phyloP scores from a whole-genome alignment of 2,797 vertebrate species.

The Chaunax sp. region DNA sequence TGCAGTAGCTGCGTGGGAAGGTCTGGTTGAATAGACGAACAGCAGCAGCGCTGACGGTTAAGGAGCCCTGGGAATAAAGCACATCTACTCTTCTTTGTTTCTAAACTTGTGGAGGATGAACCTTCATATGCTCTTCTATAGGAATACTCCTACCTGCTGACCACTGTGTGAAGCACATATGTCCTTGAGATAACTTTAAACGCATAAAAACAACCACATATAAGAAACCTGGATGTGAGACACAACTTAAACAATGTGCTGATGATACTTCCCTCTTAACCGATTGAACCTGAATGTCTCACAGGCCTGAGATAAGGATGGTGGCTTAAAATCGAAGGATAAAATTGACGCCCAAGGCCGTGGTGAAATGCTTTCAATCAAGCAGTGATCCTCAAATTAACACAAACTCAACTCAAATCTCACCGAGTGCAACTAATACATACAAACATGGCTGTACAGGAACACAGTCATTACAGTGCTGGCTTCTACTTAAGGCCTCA shows the following conservation, averaged over 20 bases:
- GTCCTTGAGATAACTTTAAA: constrained; percentile 1
- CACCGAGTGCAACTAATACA: constrained; percentile 52
- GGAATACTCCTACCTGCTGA: constrained; percentile 33
- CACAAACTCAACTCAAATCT: constrained; percentile 16
- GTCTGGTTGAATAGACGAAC: constrained; percentile 4
- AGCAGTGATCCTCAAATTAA: constrained; percentile 28
- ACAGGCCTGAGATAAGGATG: constrained; percentile 27
- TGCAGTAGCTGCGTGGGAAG: constrained; percentile 50
- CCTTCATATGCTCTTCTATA: neutral
- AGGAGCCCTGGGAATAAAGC: constrained; percentile 37
- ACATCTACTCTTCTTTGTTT: neutral
- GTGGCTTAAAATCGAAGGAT: neutral
- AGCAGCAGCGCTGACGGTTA: constrained; percentile 7
- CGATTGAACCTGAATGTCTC: constrained; percentile 31
- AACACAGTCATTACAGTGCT: constrained; percentile 53
- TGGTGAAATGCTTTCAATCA: constrained; percentile 17
- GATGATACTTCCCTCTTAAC: constrained; percentile 21
- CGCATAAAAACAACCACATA: constrained; percentile 10
- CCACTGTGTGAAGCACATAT: constrained; percentile 25
- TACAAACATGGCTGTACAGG: constrained; percentile 46
- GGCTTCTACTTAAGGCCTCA: constrained; percentile 67
- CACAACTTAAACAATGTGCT: constrained; percentile 8
- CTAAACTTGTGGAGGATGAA: neutral
- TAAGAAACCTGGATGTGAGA: constrained; percentile 19
- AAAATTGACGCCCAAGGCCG: neutral